Evolutionary conservation across 2,888 invertebrate species (phyloP).

Genomic region (Tipula unca): DNA sequence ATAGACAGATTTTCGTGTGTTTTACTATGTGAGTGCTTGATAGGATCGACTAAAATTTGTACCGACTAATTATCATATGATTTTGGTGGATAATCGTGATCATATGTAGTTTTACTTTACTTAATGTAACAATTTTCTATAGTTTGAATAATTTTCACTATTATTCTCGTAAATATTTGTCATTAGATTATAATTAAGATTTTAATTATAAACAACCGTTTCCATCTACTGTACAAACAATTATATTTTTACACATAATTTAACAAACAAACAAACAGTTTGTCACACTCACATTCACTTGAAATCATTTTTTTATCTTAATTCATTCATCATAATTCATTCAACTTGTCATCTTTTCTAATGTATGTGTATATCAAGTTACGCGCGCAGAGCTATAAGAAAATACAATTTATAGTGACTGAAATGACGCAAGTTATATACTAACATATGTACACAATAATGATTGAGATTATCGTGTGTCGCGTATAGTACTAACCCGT

Average conservation of each 20-base stretch:
- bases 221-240: neutral
- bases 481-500: neutral
- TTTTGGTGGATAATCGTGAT: too few relatives aligned
- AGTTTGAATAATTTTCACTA: too few relatives aligned
- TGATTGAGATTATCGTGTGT: neutral
- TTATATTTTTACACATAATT: neutral
- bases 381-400: neutral
- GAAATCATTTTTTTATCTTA: neutral
- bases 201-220: neutral
- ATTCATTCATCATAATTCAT: neutral
- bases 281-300: neutral
- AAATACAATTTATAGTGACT: neutral
- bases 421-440: neutral
- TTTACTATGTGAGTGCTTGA: too few relatives aligned
- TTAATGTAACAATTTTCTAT: too few relatives aligned
- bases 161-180: too few relatives aligned
- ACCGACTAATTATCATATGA: too few relatives aligned
- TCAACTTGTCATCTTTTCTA: neutral
- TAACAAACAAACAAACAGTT: neutral
- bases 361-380: neutral
- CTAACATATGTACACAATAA: neutral
- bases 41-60: too few relatives aligned
- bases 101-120: too few relatives aligned
- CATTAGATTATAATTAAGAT: neutral
- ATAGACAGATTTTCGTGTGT: too few relatives aligned